Conservation (phyloP, 2,888 invertebrate species). For the Biston betularia region DNA sequence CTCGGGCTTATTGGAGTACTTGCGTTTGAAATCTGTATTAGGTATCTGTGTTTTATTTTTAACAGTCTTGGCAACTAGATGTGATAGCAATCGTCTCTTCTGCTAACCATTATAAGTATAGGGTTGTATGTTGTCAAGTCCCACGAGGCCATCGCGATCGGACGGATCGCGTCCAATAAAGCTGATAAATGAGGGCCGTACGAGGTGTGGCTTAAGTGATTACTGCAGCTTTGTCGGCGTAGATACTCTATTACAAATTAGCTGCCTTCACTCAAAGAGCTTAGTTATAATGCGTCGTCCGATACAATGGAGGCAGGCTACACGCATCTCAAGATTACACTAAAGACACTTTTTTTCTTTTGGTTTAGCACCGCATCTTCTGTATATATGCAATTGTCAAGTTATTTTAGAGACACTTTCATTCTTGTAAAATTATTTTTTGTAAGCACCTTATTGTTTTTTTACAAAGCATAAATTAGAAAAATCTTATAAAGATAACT, state of each 20-base stretch:
- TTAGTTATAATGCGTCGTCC: constrained; percentile 22
- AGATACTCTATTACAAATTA: constrained; percentile 50
- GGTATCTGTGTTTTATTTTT: neutral
- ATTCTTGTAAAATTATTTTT: too few relatives aligned
- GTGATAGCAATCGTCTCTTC: constrained; percentile 30
- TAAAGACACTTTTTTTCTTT: neutral
- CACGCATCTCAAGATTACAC: constrained; percentile 7
- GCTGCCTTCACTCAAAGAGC: constrained; percentile 39
- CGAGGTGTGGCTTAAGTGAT: constrained; percentile 81
- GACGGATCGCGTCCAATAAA: constrained; percentile 65
- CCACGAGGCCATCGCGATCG: constrained; percentile 58
- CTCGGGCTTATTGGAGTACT: too few relatives aligned
- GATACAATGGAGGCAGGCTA: constrained; percentile 31
- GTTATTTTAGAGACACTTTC: too few relatives aligned
- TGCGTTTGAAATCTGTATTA: neutral
- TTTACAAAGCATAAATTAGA: too few relatives aligned
- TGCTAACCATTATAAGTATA: constrained; percentile 16
- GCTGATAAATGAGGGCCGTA: constrained; percentile 70
- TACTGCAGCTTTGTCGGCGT: constrained; percentile 73
- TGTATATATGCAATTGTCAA: too few relatives aligned
- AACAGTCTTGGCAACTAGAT: constrained; percentile 16
- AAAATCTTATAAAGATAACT: too few relatives aligned
- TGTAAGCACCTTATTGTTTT: too few relatives aligned
- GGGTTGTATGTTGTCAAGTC: constrained; percentile 35
- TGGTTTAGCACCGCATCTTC: too few relatives aligned